These are phyloP conservation scores for Onychostruthus taczanowskii DNA, from an alignment of 2,113 vertebrate genomes.

Conservation along the genomic window DNA sequence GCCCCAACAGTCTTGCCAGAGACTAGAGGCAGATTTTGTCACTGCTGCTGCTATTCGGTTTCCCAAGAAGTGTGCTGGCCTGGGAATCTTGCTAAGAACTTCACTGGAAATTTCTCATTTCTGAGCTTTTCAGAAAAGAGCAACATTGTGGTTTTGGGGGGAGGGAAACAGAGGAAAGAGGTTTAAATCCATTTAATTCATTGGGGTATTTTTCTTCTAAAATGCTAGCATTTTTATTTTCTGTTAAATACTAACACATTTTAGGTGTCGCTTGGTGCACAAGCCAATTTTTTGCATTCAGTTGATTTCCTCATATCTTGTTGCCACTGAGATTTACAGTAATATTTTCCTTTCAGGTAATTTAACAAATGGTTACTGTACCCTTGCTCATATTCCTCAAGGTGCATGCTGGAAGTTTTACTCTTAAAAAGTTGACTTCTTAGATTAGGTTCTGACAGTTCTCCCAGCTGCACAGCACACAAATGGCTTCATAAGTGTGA, in stretches of 20 bases:
- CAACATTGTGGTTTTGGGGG: fast-evolving
- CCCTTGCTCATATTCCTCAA: background rate
- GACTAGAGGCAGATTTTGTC: background rate
- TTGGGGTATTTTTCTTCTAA: background rate
- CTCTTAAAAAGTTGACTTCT: background rate
- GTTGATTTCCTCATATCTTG: background rate
- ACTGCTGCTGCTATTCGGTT: background rate
- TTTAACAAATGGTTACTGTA: background rate
- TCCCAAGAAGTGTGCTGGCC: background rate
- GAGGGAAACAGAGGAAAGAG: background rate
- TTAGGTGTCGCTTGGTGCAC: background rate
- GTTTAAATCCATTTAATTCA: background rate
- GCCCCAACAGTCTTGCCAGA: background rate
- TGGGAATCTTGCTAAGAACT: background rate
- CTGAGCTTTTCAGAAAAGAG: background rate
- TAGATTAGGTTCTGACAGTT: background rate
- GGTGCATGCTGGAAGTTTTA: background rate
- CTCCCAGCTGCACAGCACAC: background rate
- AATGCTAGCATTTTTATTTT: background rate
- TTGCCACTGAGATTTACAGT: background rate
- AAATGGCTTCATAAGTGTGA: background rate
- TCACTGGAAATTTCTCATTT: background rate
- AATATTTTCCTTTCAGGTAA: background rate
- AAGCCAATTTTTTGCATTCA: background rate
- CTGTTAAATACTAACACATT: background rate